Conservation (phyloP, 2,797 vertebrate species). For the Benthosema pterotum region DNA sequence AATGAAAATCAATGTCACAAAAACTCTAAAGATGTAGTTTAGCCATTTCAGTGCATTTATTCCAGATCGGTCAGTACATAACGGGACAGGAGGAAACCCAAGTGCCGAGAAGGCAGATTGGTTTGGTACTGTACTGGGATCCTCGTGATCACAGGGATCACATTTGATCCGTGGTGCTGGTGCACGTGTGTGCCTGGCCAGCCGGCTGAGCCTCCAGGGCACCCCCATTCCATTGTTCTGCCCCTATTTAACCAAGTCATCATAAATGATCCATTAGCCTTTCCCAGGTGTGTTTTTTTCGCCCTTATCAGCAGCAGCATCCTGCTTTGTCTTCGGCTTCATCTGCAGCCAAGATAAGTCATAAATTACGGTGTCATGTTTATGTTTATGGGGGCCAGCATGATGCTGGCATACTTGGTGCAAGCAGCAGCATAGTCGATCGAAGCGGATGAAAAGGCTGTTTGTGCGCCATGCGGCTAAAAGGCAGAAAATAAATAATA, state of each 20-base stretch:
- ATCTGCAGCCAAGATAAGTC: conserved; percentile 31
- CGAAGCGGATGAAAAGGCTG: conserved; percentile 39
- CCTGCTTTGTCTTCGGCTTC: conserved; percentile 12
- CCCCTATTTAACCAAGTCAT: conserved; percentile 34
- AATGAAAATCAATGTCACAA: too few species aligned
- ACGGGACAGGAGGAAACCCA: too few species aligned
- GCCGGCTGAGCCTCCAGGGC: background rate
- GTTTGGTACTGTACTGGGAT: too few species aligned
- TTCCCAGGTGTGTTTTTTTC: conserved; percentile 55
- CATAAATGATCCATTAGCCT: conserved; percentile 39
- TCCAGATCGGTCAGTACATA: too few species aligned
- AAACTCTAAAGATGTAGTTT: background rate
- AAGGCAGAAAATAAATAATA: background rate
- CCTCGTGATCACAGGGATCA: too few species aligned
- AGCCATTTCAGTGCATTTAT: background rate
- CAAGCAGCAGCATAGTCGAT: conserved; percentile 31
- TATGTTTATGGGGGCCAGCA: too few species aligned
- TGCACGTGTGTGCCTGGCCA: too few species aligned
- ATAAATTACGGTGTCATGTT: background rate
- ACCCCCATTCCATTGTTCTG: background rate
- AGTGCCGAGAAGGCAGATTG: too few species aligned
- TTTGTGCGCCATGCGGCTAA: conserved; percentile 4
- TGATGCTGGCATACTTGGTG: background rate
- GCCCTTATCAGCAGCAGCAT: conserved; percentile 40
- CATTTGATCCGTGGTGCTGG: too few species aligned